Evolutionary conservation across 2,888 invertebrate species (phyloP), one percentile per base, ranked within the genome.

Genomic region (Clostera curtula): DNA sequence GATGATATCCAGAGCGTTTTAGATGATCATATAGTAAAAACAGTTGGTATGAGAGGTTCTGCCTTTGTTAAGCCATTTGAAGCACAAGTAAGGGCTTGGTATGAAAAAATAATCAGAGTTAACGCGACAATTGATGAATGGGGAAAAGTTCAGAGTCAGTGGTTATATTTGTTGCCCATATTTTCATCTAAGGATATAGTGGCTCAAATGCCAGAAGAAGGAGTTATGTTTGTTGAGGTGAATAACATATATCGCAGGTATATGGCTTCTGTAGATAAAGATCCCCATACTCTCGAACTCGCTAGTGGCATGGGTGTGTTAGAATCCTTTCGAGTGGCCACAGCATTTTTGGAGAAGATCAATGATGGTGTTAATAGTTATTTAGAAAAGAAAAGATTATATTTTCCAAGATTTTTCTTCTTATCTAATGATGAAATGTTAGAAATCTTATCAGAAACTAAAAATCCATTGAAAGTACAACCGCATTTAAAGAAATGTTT

Each of bases 391-490:
- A 95, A 95, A 66, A 76, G 95, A 41, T 73, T 95, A 5, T 93
- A 86, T 66, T 95, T 95, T 61, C 90, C 94, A 19, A 86, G 95
- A 63, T 95, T 96, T 63, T 96, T 95, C 85, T 96, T 96, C 60
- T 80, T 96, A 32, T 95, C 95, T 4, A 95, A 96, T 63, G 93
- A 95, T 55, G 95, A 96, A 72, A 90, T 96, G 88, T 79, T 96
- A 46, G 94, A 95, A 72, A 94, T 96, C 49, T 82, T 96, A 36
- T 94, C 95, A 0, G 94, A 95, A 84, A 94, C 94, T 2, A 93
- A 93, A 74, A 93, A 95, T 61, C 94, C 94, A 0, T 69, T 90
- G 4, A 86, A 92, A 48, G 93, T 95, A 2, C 93, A 95, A 66
- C 93, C 93, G 1, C 93, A 95, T 79, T 74, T 95, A 29, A 91